Percentiles rank a stretch among this genome's conserved stretches.
Evolutionary conservation across 1,140 invertebrate genomes (phyloP).

Genomic region (Idris sp.): DNA sequence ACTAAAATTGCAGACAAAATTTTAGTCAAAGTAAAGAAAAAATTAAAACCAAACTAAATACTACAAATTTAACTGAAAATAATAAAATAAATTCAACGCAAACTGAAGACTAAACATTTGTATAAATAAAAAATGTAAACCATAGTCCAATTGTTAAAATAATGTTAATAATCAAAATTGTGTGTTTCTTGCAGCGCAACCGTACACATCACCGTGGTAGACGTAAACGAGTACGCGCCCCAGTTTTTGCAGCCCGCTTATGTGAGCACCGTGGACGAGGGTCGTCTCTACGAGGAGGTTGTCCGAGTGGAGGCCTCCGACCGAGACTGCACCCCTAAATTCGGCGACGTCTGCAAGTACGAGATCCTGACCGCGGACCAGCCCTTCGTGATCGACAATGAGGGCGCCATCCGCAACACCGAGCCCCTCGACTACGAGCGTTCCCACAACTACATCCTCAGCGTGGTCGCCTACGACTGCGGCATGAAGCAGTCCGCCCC

Average conservation of each 20-base stretch:
- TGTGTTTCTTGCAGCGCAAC: constrained; percentile 86
- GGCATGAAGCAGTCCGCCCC: constrained; percentile 93
- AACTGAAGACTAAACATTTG: no score
- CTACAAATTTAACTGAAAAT: no score
- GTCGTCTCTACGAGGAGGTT: constrained; percentile 92
- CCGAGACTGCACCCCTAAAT: constrained; percentile 93
- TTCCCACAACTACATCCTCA: constrained; percentile 97
- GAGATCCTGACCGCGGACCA: constrained; percentile 93
- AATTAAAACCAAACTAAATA: no score
- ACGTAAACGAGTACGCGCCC: constrained; percentile 96
- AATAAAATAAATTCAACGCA: no score
- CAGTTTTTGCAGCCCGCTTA: constrained; percentile 93
- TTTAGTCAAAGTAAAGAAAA: no score
- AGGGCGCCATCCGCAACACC: constrained; percentile 94
- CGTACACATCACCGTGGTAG: constrained; percentile 95
- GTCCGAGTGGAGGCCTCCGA: constrained; percentile 93
- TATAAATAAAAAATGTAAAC: no score
- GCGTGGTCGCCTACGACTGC: constrained; percentile 97
- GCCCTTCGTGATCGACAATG: constrained; percentile 94
- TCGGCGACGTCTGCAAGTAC: constrained; percentile 96
- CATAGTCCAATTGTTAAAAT: no score
- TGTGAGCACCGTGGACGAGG: constrained; percentile 93
- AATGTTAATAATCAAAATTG: no score
- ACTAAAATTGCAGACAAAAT: no score
- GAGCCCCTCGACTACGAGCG: constrained; percentile 93